Conservation (phyloP, 2,113 vertebrate genomes). For the Oreochromis niloticus region DNA sequence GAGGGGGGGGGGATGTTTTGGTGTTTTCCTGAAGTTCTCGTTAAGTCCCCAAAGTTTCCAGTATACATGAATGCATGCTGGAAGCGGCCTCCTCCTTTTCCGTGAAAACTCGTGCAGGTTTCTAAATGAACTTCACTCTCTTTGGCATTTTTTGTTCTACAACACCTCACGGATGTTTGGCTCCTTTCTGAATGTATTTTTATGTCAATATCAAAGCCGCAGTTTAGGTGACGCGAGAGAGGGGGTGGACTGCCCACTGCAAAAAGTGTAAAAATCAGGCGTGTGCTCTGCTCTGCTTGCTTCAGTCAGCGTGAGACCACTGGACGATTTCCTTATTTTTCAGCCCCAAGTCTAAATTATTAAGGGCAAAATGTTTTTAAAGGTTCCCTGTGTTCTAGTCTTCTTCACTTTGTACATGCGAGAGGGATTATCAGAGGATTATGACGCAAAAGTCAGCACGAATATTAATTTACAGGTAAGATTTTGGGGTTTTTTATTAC, state of each 20-base stretch:
- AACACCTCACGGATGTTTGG: neutral
- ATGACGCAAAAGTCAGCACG: slow-evolving; percentile 3
- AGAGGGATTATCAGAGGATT: slow-evolving; percentile 41
- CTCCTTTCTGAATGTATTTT: neutral
- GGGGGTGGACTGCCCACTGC: neutral
- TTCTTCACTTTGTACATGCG: slow-evolving; percentile 30
- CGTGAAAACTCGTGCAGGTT: neutral
- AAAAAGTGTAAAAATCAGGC: slow-evolving; percentile 43
- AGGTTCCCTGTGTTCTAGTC: slow-evolving; percentile 31
- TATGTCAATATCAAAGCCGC: neutral
- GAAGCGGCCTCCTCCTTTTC: neutral
- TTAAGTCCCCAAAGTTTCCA: slow-evolving; percentile 44
- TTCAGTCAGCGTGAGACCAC: neutral
- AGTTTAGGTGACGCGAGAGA: neutral
- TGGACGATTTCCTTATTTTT: neutral
- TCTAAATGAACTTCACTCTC: neutral
- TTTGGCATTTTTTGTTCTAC: neutral
- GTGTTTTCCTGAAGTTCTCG: slow-evolving; percentile 1
- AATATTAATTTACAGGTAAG: slow-evolving; percentile 56
- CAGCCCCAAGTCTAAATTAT: neutral
- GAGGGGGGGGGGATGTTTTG: neutral
- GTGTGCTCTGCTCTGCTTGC: slow-evolving; percentile 7
- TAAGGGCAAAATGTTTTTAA: slow-evolving; percentile 26
- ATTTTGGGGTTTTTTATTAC: rapidly evolving
- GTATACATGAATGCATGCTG: neutral